Conservation (phyloP, 2,113 vertebrate species). For the Apteryx owenii region DNA sequence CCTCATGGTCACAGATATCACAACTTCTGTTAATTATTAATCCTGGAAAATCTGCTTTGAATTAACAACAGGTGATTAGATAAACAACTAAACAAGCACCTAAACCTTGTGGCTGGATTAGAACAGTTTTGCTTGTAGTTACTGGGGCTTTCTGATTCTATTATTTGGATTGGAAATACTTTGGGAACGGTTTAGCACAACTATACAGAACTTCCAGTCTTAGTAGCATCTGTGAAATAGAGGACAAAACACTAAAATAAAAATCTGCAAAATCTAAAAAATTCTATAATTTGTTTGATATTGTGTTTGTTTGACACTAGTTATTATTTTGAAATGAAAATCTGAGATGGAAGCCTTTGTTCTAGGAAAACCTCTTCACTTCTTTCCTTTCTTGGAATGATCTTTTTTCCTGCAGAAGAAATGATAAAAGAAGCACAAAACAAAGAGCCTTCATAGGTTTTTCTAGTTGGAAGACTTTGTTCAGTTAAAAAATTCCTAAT, state of each 20-base stretch:
- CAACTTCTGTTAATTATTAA: not conserved
- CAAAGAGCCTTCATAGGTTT: not conserved
- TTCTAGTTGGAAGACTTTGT: not conserved
- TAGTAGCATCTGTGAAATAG: not conserved
- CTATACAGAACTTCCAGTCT: not conserved
- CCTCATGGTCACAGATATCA: not conserved
- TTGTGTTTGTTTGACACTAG: not conserved
- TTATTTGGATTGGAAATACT: not conserved
- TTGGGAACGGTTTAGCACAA: not conserved
- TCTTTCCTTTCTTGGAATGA: not conserved
- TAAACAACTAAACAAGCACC: not conserved
- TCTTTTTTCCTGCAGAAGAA: not conserved
- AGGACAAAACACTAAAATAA: not conserved
- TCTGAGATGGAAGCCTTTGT: not conserved
- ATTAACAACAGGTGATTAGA: not conserved
- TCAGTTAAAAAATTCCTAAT: constrained; percentile 9
- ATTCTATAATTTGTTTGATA: not conserved
- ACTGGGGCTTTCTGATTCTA: not conserved
- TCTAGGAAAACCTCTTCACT: not conserved
- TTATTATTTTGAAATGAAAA: not conserved
- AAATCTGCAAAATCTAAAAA: not conserved
- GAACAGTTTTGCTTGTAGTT: not conserved
- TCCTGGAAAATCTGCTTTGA: not conserved
- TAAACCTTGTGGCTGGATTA: not conserved
- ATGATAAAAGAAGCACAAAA: not conserved